Evolutionary conservation across 2,797 vertebrate species (phyloP), one percentile per base, ranked within the genome.

Genomic region (Sternotherus odoratus): DNA sequence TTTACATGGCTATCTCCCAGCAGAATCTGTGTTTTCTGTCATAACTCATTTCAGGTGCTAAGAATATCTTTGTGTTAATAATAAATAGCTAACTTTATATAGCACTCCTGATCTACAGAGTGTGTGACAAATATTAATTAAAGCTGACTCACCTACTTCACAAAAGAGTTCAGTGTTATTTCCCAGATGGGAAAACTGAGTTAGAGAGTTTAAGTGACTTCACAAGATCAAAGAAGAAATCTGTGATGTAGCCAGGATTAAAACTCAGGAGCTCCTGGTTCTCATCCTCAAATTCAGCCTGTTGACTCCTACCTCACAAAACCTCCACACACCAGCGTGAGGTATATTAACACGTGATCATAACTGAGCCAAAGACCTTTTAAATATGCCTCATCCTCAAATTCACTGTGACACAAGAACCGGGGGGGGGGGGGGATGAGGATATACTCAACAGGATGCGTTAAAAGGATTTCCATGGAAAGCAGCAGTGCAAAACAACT

Each of bases 41-140:
- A 95, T 87, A 86, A 82, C 72, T 80, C 88, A 90, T 93, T 92
- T 60, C 83, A 83, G 92, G 75, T 86, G 69, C 92, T 94, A 95
- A 95, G 90, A 95, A 96, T 95, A 95, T 91, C 85, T 69, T 11
- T 0, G 0, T 21, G 78, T n/a, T 95, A 83, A 63, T 21, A 85
- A 94, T 86, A 96, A 94, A 90, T 36, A 95, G 90, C 81, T 8
- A 66, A 82, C 82, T 90, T 90, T 85, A 90, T 4, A 56, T 75
- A 87, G 77, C 89, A 91, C 85, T 79, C 66, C 39, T 16, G 36
- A 88, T 60, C 93, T 92, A 93, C 91, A 93, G 93, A 92, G 82
- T 0, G 0, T 83, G 88, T 46, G 0, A 66, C 53, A 90, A 90
- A 93, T 83, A 89, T 88, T 93, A 92, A 91, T 93, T 92, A 89